Percentiles rank a stretch among this genome's conserved stretches.
Evolutionary conservation across 2,888 invertebrate species (phyloP).

Genomic region (Aporophyla lueneburgensis): DNA sequence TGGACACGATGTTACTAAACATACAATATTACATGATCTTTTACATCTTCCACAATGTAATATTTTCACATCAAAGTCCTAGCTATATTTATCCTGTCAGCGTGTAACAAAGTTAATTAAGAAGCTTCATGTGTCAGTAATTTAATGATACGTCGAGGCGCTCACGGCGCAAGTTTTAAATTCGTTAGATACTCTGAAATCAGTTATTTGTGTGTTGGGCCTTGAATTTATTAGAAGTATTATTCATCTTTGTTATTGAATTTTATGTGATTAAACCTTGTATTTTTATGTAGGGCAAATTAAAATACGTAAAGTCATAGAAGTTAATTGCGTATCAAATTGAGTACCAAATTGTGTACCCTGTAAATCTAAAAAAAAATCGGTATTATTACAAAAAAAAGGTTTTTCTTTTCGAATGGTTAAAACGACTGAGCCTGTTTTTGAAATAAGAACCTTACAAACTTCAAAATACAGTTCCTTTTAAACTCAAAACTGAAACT

Average conservation of each 20-base stretch:
- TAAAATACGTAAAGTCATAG: not conserved
- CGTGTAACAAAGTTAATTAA: slow-evolving; percentile 42
- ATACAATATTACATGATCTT: not conserved
- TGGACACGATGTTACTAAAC: not conserved
- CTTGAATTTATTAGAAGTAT: slow-evolving; percentile 3
- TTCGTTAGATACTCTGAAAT: slow-evolving; percentile 48
- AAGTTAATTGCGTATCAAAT: not conserved
- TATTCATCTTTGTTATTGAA: not conserved
- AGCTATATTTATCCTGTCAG: slow-evolving; percentile 22
- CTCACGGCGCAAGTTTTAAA: slow-evolving; percentile 38
- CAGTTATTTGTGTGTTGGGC: slow-evolving; percentile 26
- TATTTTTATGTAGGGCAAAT: not conserved
- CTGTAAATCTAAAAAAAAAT: too few species aligned
- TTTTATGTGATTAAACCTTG: not conserved
- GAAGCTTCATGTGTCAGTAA: slow-evolving; percentile 34
- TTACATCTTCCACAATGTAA: slow-evolving; percentile 9
- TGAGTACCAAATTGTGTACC: not conserved
- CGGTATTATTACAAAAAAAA: too few species aligned
- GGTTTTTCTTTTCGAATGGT: too few species aligned
- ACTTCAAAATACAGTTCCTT: too few species aligned
- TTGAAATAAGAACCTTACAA: too few species aligned
- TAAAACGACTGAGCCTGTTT: too few species aligned
- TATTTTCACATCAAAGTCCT: slow-evolving; percentile 31
- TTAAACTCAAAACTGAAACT: too few species aligned
- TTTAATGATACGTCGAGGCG: slow-evolving; percentile 16